Conservation (phyloP, 2,113 vertebrate species). For the Corvus hawaiiensis region DNA sequence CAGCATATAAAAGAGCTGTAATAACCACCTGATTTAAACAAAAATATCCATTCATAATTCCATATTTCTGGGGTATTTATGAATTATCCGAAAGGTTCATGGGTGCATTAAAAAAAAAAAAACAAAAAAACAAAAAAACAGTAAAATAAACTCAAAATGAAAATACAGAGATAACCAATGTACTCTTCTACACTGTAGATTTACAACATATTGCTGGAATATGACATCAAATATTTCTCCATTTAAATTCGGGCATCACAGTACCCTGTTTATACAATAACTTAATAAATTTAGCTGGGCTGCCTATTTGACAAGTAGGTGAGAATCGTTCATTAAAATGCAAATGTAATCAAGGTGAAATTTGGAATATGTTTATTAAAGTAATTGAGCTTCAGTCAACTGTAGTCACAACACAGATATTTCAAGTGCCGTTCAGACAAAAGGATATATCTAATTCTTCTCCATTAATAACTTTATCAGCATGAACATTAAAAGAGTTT, state of each 20-base stretch:
- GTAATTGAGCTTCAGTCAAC: slow-evolving; percentile 72
- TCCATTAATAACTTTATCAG: slow-evolving; percentile 65
- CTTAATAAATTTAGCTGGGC: slow-evolving; percentile 60
- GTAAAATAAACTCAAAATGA: background rate
- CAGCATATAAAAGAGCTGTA: background rate
- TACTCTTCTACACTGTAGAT: background rate
- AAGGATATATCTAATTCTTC: slow-evolving; percentile 45
- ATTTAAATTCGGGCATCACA: slow-evolving; percentile 41
- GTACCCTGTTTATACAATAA: slow-evolving; percentile 59
- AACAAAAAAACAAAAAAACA: background rate
- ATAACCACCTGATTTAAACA: background rate
- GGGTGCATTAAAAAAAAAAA: background rate
- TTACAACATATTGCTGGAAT: background rate
- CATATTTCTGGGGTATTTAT: background rate
- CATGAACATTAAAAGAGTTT: slow-evolving; percentile 54
- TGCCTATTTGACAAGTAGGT: slow-evolving; percentile 68
- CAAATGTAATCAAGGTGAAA: slow-evolving; percentile 70
- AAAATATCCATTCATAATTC: background rate
- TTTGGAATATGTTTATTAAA: slow-evolving; percentile 73
- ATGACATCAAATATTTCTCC: slow-evolving; percentile 48
- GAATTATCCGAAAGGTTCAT: background rate
- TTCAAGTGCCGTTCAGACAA: slow-evolving; percentile 64
- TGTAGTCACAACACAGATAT: slow-evolving; percentile 72
- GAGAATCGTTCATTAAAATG: slow-evolving; percentile 73
- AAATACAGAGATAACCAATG: background rate